A percentile compares a stretch with the other conserved stretches of the same genome.
Conservation (phyloP, 2,888 invertebrate genomes). For the Drosophila siamana region DNA sequence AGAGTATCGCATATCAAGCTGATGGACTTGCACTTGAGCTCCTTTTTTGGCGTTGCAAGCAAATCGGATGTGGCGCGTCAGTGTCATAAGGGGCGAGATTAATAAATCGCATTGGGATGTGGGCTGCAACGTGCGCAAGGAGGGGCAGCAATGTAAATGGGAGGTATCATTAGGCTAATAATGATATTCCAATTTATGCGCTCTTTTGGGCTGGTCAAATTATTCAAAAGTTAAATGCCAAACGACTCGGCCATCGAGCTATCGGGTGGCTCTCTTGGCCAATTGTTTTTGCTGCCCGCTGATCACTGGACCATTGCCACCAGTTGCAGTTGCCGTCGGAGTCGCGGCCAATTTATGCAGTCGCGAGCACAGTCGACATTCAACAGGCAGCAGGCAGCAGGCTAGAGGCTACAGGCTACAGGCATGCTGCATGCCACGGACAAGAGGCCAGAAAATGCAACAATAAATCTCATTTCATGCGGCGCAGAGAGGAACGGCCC, state of each 20-base stretch:
- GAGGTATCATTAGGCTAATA: constrained; percentile 47
- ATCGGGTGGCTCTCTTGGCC: constrained; percentile 35
- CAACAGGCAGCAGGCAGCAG: constrained; percentile 3
- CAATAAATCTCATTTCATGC: constrained; percentile 84
- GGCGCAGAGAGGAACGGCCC: constrained; percentile 73
- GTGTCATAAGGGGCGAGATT: constrained; percentile 32
- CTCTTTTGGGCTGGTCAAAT: constrained; percentile 49
- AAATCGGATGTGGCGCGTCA: constrained; percentile 61
- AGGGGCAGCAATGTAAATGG: constrained; percentile 2
- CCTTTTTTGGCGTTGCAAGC: constrained; percentile 24
- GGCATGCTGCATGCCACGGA: constrained; percentile 37
- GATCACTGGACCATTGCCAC: constrained; percentile 75
- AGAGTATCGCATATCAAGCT: constrained; percentile 26
- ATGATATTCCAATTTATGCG: constrained; percentile 70
- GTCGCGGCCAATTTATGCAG: constrained; percentile 43
- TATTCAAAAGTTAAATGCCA: constrained; percentile 66
- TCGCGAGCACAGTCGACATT: not conserved
- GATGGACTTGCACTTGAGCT: constrained; percentile 56
- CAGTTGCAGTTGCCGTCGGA: constrained; percentile 35
- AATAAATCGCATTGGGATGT: constrained; percentile 23
- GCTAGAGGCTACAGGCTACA: constrained; percentile 45
- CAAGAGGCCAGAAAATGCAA: constrained; percentile 80
- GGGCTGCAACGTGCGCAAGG: not conserved
- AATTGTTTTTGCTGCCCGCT: constrained; percentile 59
- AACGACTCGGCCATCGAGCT: constrained; percentile 34